Evolutionary conservation across 1,140 invertebrate genomes (phyloP).

Genomic region (Neoseiulus cucumeris): DNA sequence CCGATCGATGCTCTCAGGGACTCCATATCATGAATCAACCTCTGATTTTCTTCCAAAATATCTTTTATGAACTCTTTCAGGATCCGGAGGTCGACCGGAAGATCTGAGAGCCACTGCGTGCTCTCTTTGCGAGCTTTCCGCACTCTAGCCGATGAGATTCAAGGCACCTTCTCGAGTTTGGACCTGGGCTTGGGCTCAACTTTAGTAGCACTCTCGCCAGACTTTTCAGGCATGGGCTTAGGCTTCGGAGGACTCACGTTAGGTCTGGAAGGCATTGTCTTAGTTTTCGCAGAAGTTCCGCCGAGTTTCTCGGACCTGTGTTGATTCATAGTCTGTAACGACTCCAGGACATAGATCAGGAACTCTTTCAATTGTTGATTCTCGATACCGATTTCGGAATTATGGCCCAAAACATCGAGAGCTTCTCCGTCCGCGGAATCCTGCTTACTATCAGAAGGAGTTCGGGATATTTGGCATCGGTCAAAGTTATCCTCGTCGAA

Average conservation of each 20-base stretch:
- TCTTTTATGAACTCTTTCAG: neutral
- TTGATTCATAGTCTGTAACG: neutral
- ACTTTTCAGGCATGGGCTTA: no score
- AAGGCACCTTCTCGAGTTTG: no score
- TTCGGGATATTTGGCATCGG: neutral
- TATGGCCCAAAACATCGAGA: neutral
- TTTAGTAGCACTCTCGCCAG: no score
- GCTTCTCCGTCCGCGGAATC: neutral
- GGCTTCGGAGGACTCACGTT: no score
- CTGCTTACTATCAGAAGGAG: neutral
- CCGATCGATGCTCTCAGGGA: neutral
- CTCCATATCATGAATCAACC: neutral
- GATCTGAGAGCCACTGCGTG: neutral
- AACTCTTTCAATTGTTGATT: conserved; percentile 5
- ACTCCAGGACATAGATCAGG: neutral
- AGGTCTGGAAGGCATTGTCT: neutral
- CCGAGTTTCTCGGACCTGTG: neutral
- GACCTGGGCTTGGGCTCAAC: no score
- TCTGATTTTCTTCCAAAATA: neutral
- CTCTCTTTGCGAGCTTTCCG: no score
- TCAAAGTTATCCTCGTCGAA: neutral
- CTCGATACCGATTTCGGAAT: neutral
- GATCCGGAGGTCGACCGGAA: neutral
- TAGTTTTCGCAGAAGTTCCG: neutral
- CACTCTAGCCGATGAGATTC: no score